Base-by-base conservation (phyloP, 1,140 invertebrate genomes). In the Popillia japonica region DNA sequence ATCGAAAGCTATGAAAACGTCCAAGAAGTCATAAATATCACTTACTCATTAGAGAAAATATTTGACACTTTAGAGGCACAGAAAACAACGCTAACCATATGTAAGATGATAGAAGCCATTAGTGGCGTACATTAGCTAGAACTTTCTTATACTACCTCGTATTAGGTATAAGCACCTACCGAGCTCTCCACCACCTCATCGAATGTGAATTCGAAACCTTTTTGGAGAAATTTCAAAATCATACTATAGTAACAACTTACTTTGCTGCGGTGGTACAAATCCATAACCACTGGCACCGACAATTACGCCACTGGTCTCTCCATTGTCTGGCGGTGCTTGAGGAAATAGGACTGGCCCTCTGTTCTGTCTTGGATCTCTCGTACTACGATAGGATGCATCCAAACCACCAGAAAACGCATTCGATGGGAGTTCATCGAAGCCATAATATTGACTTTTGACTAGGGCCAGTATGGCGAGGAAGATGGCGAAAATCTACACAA, bases 201-300 rank as follows among this genome's bases (percentile, higher is more conserved):
- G n/a, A n/a, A n/a, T n/a, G n/a, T n/a, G n/a, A n/a, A n/a, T n/a
- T n/a, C n/a, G n/a, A n/a, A n/a, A n/a, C n/a, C n/a, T n/a, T n/a
- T n/a, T n/a, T n/a, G n/a, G n/a, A n/a, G n/a, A n/a, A n/a, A n/a
- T 34, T 34, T 4, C 27, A 34, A 34, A 34, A 34, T 4, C 27
- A 34, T 34, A 34, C 27, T 34, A 4, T 4, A 34, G 27, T 34
- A 34, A 34, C 27, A 55, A 68, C 87, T 90, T 90, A 90, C 89
- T 87, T 89, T 87, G 87, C 68, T 86, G 84, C 79, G 92, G 92
- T 80, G 92, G 92, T 40, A 93, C 92, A 83, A 94, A 94, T 82
- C 93, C 93, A 82, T 90, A 94, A 79, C 93, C 93, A 73, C 92
- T 93, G 59, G 92, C 93, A 72, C 93, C 93, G 6, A 91, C 89